A percentile compares a stretch with the other conserved stretches of the same genome.
These are phyloP conservation scores for Serranus cabrilla DNA, from an alignment of 2,797 vertebrate genomes.

Conservation along the genomic window DNA sequence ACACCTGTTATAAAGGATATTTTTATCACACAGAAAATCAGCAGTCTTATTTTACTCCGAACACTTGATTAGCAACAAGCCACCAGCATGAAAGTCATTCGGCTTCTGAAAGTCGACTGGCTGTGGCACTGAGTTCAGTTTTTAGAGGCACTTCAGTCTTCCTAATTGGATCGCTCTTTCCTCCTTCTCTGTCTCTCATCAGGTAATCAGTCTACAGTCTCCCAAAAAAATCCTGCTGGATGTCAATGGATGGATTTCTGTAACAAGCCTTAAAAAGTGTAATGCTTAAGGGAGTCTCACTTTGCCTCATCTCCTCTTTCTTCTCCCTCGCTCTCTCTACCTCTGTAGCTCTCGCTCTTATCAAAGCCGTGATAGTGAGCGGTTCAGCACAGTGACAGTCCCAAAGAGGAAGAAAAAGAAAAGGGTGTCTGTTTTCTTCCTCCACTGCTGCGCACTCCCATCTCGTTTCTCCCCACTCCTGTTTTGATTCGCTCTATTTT, in stretches of 20 bases:
- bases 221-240: slow-evolving; percentile 47
- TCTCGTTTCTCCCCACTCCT: slow-evolving; percentile 32
- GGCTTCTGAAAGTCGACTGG: slow-evolving; percentile 40
- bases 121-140: slow-evolving; percentile 50
- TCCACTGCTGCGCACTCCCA: slow-evolving; percentile 16
- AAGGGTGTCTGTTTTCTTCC: slow-evolving; percentile 31
- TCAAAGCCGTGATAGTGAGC: slow-evolving; percentile 50
- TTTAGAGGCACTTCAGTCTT: slow-evolving; percentile 62
- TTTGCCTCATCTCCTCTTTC: slow-evolving; percentile 48
- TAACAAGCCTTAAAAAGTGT: slow-evolving; percentile 58
- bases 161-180: slow-evolving; percentile 67
- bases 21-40: slow-evolving; percentile 43
- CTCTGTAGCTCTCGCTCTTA: slow-evolving; percentile 51
- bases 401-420: slow-evolving; percentile 41
- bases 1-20: slow-evolving; percentile 37
- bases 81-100: slow-evolving; percentile 37
- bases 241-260: slow-evolving; percentile 66
- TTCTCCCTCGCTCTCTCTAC: slow-evolving; percentile 39
- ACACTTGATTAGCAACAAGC: slow-evolving; percentile 41
- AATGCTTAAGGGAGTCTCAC: slow-evolving; percentile 47
- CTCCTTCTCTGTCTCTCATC: slow-evolving; percentile 62
- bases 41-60: slow-evolving; percentile 32
- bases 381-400: slow-evolving; percentile 55
- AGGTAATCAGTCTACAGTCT: slow-evolving; percentile 71
- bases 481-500: slow-evolving; percentile 58